phyloP scores from a whole-genome alignment of 2,797 vertebrate species.

The Sebastes vulpes region DNA sequence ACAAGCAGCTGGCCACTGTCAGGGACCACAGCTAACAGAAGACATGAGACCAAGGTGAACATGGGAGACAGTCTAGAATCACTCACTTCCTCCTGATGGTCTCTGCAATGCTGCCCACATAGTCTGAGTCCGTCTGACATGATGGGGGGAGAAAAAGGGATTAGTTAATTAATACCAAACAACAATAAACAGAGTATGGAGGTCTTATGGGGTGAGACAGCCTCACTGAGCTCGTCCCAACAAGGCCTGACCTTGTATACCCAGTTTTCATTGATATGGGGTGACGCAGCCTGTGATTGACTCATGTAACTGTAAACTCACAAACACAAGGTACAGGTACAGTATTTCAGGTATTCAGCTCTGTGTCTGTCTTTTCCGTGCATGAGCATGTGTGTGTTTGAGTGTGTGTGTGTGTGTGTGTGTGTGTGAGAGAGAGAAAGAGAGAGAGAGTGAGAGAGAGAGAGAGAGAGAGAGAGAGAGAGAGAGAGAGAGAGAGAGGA shows the following conservation, averaged over 20 bases:
- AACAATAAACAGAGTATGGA: neutral
- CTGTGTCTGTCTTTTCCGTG: neutral
- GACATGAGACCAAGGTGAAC: neutral
- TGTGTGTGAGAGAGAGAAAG: too few relatives aligned
- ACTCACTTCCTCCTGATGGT: constrained; percentile 87
- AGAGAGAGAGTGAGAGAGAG: too few relatives aligned
- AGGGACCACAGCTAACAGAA: neutral
- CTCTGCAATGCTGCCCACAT: constrained; percentile 82
- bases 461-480: too few relatives aligned
- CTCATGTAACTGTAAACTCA: neutral
- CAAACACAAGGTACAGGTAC: neutral
- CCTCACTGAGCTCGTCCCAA: too few relatives aligned
- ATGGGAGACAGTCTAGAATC: neutral
- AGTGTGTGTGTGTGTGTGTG: too few relatives aligned
- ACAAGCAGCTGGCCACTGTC: neutral
- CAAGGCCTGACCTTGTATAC: neutral
- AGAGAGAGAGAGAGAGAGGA: too few relatives aligned
- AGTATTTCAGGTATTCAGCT: too few relatives aligned
- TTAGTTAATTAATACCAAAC: neutral
- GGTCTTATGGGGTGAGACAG: neutral
- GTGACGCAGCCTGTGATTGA: neutral
- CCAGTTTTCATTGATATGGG: neutral
- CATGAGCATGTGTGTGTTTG: neutral
- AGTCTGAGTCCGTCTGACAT: constrained; percentile 84
- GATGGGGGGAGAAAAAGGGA: neutral